phyloP scores from a whole-genome alignment of 2,888 invertebrate genomes.

The Tribolium freemani region DNA sequence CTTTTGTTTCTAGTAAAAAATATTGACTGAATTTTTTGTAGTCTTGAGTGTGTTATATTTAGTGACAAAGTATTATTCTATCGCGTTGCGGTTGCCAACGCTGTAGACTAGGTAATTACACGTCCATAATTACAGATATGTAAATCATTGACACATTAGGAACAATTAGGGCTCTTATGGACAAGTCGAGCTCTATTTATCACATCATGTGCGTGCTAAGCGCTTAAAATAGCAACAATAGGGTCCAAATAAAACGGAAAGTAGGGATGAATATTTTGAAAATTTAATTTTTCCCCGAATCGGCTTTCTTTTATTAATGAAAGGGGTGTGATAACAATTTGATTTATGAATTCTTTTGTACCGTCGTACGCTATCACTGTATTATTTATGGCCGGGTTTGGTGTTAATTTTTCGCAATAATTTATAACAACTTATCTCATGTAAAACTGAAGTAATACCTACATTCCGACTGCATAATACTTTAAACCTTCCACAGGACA shows the following conservation, averaged over 20 bases:
- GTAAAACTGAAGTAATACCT: not conserved
- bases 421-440: conserved; percentile 19
- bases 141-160: conserved; percentile 15
- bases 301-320: not conserved
- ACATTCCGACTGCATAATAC: not conserved
- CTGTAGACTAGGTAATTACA: conserved; percentile 1
- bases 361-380: conserved; percentile 1
- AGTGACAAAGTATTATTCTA: not conserved
- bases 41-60: not conserved
- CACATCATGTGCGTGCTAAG: not conserved
- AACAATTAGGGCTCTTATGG: conserved; percentile 10
- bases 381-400: conserved; percentile 8
- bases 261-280: not conserved
- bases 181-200: not conserved
- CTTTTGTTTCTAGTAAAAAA: not conserved
- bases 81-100: conserved; percentile 2
- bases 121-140: conserved; percentile 16
- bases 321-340: conserved; percentile 2
- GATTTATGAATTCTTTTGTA: conserved; percentile 27
- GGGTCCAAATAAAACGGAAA: not conserved
- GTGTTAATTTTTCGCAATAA: conserved; percentile 11
- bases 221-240: not conserved
- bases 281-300: not conserved
- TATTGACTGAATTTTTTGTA: not conserved
- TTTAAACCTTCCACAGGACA: not conserved